Base-by-base conservation (phyloP, 2,888 invertebrate species). In the Himalopsyche anomala region DNA sequence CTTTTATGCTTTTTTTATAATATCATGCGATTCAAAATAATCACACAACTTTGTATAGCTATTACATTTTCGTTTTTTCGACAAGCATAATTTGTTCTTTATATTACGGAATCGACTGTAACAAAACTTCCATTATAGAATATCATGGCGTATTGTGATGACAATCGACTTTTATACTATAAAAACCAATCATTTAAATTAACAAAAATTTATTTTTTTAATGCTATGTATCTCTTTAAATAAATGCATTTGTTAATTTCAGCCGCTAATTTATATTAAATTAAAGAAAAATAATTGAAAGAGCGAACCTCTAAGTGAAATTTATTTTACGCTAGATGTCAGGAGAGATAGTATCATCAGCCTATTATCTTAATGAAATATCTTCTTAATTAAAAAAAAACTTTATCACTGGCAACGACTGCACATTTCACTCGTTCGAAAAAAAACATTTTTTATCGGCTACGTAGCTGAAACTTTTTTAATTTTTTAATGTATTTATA, bases 401-500 rank as follows among this genome's bases (percentile, higher is more conserved):
- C 81, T 86, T 84, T 38, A 54, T 81, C 45, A 54, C 85, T 83
- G 83, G 28, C 42, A 80, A 80, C 55, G 85, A 62, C 80, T 85
- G 83, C 85, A 85, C 85, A 83, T 83, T 85, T 85, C 82, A 42
- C 82, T 74, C 82, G 69, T 82, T 56, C 36, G 28, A 17, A 84
- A 79, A 79, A 85, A 62, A 62, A n/a, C 62, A 19, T 62, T 82
- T 55, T 82, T 15, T 82, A 55, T 82, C 38, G 56, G 82, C 80
- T 80, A 80, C 40, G 80, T 15, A 80, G 40, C 69, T 40, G 80
- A 62, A 86, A 86, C 84, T 84, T 86, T 86, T 87, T 88, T 86
- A 86, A 87, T 86, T 85, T 85, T 88, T 84, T 87, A 88, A 86
- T 88, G 87, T 85, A 83, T 81, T 80, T 80, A 38, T 80, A 80